phyloP scores from a whole-genome alignment of 2,888 invertebrate genomes.

The Orchesella flavescens region DNA sequence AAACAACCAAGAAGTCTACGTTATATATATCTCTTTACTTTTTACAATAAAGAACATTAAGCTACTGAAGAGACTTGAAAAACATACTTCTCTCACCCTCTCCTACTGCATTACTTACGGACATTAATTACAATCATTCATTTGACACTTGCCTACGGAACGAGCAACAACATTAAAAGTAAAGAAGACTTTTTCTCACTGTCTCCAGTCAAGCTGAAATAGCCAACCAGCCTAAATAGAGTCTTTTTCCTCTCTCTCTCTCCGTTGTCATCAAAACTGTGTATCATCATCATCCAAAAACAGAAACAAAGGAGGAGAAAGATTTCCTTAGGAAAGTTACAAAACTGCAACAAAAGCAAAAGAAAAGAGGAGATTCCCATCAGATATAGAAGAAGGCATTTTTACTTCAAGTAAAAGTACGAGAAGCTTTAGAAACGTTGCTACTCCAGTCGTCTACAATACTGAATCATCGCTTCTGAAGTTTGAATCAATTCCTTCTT shows the following conservation, averaged over 20 bases:
- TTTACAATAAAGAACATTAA: constrained; percentile 19
- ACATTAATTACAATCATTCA: constrained; percentile 59
- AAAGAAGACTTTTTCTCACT: constrained; percentile 6
- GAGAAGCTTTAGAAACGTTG: constrained; percentile 24
- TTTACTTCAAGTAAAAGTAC: constrained; percentile 13
- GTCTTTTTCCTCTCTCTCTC: constrained; percentile 5
- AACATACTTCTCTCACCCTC: constrained; percentile 32
- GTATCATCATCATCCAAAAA: constrained; percentile 8
- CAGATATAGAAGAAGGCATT: neutral
- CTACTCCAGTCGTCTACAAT: neutral
- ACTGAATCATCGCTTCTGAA: constrained; percentile 12
- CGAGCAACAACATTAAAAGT: constrained; percentile 27
- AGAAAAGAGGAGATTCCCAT: neutral
- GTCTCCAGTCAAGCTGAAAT: constrained; percentile 52
- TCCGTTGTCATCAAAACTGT: constrained; percentile 47
- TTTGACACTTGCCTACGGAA: constrained; percentile 56
- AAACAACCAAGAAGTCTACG: neutral
- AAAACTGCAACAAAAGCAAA: constrained; percentile 37
- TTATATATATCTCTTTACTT: neutral
- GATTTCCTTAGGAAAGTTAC: constrained; percentile 26
- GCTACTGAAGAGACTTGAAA: constrained; percentile 7
- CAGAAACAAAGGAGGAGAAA: constrained; percentile 44
- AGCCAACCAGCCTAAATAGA: constrained; percentile 17
- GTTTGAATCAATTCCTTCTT: neutral
- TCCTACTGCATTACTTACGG: constrained; percentile 53